Evolutionary conservation across 2,113 vertebrate genomes (phyloP).

Genomic region (Calcarius ornatus): DNA sequence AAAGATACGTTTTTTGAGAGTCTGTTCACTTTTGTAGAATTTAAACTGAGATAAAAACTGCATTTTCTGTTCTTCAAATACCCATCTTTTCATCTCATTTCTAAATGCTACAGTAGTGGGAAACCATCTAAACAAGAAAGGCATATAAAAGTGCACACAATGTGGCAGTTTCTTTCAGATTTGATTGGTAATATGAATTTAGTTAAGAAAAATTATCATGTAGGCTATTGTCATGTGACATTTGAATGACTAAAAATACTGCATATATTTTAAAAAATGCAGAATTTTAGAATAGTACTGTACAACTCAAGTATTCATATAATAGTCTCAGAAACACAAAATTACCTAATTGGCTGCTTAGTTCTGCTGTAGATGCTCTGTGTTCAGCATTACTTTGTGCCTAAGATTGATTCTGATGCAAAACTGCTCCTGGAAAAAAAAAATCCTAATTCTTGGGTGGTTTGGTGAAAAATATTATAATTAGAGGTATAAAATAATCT

Average conservation of each 20-base stretch:
- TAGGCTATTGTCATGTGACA: background rate
- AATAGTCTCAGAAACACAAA: background rate
- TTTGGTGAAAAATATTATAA: background rate
- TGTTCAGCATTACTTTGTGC: background rate
- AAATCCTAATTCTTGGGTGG: background rate
- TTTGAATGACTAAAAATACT: background rate
- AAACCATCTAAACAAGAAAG: background rate
- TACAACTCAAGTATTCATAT: background rate
- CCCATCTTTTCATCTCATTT: background rate
- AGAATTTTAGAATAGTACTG: background rate
- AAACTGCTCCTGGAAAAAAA: background rate
- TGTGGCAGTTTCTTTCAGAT: background rate
- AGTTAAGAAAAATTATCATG: background rate
- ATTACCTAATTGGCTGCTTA: background rate
- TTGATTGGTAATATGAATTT: background rate
- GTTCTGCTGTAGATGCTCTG: background rate
- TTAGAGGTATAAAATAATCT: background rate
- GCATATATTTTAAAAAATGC: background rate
- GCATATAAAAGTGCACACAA: background rate
- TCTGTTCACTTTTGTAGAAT: background rate
- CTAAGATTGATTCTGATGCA: background rate
- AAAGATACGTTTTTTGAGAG: background rate
- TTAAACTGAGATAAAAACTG: background rate
- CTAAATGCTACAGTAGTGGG: background rate
- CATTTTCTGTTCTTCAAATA: background rate